Conservation (phyloP, 2,113 vertebrate species). For the Eulacestoma nigropectus region DNA sequence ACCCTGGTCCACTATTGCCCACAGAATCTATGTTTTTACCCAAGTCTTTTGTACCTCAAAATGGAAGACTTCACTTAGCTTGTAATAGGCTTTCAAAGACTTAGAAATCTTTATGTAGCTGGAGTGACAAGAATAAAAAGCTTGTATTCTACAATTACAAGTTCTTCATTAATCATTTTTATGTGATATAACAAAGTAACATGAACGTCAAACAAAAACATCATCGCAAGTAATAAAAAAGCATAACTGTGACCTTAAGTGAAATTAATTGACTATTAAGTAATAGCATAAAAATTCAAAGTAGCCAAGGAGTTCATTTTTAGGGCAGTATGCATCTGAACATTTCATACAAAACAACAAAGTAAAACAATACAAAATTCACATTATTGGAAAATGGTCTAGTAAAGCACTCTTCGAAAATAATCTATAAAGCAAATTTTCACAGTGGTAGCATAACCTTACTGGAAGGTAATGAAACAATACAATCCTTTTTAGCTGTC, state of each 20-base stretch:
- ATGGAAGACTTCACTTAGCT: neutral
- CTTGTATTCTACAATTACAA: neutral
- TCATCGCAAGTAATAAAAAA: conserved; percentile 4
- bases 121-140: neutral
- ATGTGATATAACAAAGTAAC: neutral
- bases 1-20: neutral
- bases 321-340: neutral
- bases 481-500: neutral
- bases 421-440: neutral
- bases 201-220: conserved; percentile 24
- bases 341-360: neutral
- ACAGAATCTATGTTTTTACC: neutral
- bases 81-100: neutral
- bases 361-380: neutral
- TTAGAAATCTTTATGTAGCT: neutral
- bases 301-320: conserved; percentile 1
- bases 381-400: neutral
- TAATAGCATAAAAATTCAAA: neutral
- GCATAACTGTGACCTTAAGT: neutral
- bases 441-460: neutral
- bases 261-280: neutral
- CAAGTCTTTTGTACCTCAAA: neutral
- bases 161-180: conserved; percentile 1
- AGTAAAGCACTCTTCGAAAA: neutral
- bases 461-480: neutral